Base-by-base conservation (phyloP, 2,797 vertebrate genomes). In the Australoheros facetus region DNA sequence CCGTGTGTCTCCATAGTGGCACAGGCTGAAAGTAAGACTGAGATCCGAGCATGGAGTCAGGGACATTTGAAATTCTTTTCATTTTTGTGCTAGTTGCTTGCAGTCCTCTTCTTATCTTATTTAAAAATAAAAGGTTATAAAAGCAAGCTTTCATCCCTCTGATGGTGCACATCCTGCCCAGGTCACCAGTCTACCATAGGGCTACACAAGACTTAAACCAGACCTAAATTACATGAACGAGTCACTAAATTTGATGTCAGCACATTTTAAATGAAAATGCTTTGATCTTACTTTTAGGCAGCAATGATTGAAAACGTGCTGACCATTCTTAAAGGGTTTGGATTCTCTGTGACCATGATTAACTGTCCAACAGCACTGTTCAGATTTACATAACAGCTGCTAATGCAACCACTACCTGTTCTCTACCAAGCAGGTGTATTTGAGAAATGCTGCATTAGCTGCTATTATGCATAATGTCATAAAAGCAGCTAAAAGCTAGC, bases 21-120 rank as follows among this genome's bases (percentile, higher is more conserved):
- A 51, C 97, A 98, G 88, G 97, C 97, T 12, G 96, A 98, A 89
- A 96, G 97, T 99, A 51, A 69, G 42, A 19, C 39, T 66, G 62
- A 28, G 13, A 28, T 66, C 9, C 28, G 62, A 45, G 16, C 19
- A 16, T 12, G 14, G 30, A 71, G 1, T 5, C 70, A 13, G 54
- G 9, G 28, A 55, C 2, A 39, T 48, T 26, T 42, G 2, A 26
- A 13, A 5, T 62, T 0, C 7, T 45, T 26, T 45, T 17, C 1
- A 0, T 45, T 17, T 45, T 64, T 0, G 21, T 64, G 21, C 23
- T 17, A 10, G 59, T 23, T 64, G 16, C 59, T 64, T 64, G 21
- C 8, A 64, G 45, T 45, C 37, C 14, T 45, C 9, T 2, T 45
- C 3, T 45, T 64, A 64, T 0, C 42, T 64, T 42, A 7, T 13